Conservation (phyloP, 2,113 vertebrate genomes). For the Neofelis nebulosa region DNA sequence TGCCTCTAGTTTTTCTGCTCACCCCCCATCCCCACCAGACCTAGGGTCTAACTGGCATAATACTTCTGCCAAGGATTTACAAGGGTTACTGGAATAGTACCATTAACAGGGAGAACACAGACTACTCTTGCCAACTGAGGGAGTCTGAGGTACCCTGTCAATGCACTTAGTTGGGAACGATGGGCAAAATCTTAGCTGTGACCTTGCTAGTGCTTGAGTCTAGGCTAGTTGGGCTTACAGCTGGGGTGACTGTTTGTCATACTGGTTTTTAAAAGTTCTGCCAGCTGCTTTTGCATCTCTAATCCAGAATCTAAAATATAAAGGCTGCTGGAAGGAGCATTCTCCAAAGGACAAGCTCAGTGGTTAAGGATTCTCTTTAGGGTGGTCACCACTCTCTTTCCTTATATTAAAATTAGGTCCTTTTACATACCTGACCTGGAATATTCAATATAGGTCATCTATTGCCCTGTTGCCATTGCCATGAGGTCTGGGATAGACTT, state of each 20-base stretch:
- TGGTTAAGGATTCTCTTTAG: background rate
- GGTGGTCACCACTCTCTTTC: background rate
- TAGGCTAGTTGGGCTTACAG: background rate
- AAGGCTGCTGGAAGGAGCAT: background rate
- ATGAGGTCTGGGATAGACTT: background rate
- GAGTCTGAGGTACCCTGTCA: background rate
- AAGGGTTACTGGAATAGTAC: background rate
- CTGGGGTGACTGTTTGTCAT: background rate
- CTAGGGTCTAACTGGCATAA: background rate
- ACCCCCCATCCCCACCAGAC: background rate
- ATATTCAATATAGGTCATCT: background rate
- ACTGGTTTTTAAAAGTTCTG: slow-evolving; percentile 14
- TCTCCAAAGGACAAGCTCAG: slow-evolving; percentile 13
- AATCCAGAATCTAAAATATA: slow-evolving; percentile 19
- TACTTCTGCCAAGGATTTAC: background rate
- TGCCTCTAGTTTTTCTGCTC: background rate
- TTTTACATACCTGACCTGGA: slow-evolving; percentile 36
- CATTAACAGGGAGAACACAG: background rate
- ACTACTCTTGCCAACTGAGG: background rate
- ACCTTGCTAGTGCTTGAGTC: background rate
- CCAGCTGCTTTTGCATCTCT: slow-evolving; percentile 34
- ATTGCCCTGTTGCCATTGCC: background rate
- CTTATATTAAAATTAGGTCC: background rate
- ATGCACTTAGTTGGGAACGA: background rate
- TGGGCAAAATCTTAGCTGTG: slow-evolving; percentile 1